These are phyloP conservation scores for Gadopsis marmoratus DNA, from an alignment of 2,797 vertebrate species.

Conservation along the genomic window DNA sequence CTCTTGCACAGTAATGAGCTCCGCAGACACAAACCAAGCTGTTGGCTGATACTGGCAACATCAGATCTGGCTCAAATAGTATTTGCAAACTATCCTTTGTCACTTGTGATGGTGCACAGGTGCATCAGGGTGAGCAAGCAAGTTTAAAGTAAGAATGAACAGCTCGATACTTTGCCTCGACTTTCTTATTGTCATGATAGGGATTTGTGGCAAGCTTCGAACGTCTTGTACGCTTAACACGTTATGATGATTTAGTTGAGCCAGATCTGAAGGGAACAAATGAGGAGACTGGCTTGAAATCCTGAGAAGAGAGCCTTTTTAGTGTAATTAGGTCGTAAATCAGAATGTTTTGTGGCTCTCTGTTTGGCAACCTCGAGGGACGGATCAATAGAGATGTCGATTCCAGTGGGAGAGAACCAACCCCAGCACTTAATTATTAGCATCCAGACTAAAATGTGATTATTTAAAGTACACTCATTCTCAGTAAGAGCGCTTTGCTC, in stretches of 20 bases:
- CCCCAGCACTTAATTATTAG: slow-evolving; percentile 17
- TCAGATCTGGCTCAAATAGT: slow-evolving; percentile 33
- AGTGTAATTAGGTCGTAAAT: slow-evolving; percentile 60
- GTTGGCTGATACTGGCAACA: slow-evolving; percentile 53
- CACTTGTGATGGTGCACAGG: slow-evolving; percentile 4
- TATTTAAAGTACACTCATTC: slow-evolving; percentile 23
- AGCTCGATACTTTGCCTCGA: neutral
- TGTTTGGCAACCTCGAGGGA: slow-evolving; percentile 2
- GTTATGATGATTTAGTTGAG: slow-evolving; percentile 22
- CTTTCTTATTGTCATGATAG: neutral
- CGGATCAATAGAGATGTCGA: slow-evolving; percentile 49
- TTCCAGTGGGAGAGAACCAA: slow-evolving; percentile 31
- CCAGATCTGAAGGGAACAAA: slow-evolving; percentile 20
- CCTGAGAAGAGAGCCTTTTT: slow-evolving; percentile 51
- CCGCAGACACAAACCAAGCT: slow-evolving; percentile 49
- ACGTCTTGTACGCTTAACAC: slow-evolving; percentile 3
- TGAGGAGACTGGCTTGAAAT: slow-evolving; percentile 22
- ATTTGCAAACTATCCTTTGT: slow-evolving; percentile 22
- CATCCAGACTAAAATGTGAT: slow-evolving; percentile 18
- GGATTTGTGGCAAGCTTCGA: neutral
- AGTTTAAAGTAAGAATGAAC: slow-evolving; percentile 4
- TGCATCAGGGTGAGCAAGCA: neutral
- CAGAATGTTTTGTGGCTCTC: slow-evolving; percentile 20
- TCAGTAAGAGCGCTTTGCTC: slow-evolving; percentile 7
- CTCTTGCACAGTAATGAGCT: slow-evolving; percentile 68